phyloP scores from a whole-genome alignment of 2,888 invertebrate species.

The Drosophila meridionalis region DNA sequence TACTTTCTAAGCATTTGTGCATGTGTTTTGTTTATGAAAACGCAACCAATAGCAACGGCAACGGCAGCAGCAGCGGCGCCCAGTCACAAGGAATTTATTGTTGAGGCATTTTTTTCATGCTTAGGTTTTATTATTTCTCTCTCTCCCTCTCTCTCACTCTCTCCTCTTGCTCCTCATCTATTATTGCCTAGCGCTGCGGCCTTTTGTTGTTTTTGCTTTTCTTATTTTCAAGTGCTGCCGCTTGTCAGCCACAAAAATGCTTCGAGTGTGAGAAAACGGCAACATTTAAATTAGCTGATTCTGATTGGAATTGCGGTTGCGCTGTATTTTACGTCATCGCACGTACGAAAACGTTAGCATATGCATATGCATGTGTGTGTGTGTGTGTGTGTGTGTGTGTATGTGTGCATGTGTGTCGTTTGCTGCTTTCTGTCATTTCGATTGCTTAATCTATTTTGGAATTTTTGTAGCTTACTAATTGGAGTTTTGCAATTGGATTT shows the following conservation, averaged over 20 bases:
- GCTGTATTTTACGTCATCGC: conserved; percentile 64
- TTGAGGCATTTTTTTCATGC: conserved; percentile 69
- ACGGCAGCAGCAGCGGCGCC: conserved; percentile 13
- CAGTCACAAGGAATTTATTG: conserved; percentile 77
- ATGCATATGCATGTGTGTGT: neutral
- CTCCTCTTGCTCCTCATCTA: conserved; percentile 16
- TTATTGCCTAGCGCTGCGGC: conserved; percentile 3
- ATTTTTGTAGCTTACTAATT: conserved; percentile 51
- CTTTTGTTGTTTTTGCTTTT: conserved; percentile 7
- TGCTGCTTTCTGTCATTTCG: conserved; percentile 58
- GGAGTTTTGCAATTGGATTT: conserved; percentile 30
- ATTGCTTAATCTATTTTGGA: conserved; percentile 61
- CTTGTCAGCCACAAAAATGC: conserved; percentile 34
- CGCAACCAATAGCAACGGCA: conserved; percentile 37
- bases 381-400: neutral
- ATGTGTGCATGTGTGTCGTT: neutral
- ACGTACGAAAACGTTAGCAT: conserved; percentile 8
- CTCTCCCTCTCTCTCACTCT: neutral
- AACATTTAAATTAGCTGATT: conserved; percentile 77
- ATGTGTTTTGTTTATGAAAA: conserved; percentile 44
- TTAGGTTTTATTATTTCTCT: conserved; percentile 43
- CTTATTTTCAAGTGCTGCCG: conserved; percentile 39
- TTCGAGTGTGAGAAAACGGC: conserved; percentile 62
- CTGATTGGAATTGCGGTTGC: conserved; percentile 62
- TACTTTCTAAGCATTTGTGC: conserved; percentile 39